These are phyloP conservation scores for Halcyon senegalensis DNA, from an alignment of 2,113 vertebrate genomes.

Conservation along the genomic window DNA sequence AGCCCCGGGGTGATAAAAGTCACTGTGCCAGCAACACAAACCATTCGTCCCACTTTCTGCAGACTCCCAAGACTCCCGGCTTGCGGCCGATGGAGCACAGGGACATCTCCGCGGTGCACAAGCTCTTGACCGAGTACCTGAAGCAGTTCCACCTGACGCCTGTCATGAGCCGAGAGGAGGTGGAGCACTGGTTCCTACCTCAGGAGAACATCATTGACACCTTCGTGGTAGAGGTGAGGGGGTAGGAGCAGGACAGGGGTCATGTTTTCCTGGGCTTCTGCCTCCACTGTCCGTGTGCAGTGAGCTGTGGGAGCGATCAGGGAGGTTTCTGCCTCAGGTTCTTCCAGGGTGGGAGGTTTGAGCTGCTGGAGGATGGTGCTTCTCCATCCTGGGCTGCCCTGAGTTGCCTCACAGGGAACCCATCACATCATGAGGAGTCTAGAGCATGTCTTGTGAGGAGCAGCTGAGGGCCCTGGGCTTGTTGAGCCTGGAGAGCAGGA, in stretches of 20 bases:
- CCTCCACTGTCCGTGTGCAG: accelerated
- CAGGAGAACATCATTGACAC: conserved; percentile 97
- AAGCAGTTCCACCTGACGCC: conserved; percentile 93
- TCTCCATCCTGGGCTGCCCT: not conserved
- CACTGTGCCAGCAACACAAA: accelerated
- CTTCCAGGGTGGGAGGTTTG: not conserved
- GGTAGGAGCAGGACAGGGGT: not conserved
- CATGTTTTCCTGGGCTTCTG: not conserved
- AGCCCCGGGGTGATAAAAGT: not conserved
- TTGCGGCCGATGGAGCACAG: conserved; percentile 90
- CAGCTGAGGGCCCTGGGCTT: not conserved
- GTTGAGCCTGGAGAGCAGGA: not conserved
- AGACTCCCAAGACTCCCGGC: conserved; percentile 89
- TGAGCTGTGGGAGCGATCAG: accelerated
- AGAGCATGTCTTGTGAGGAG: not conserved
- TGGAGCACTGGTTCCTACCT: conserved; percentile 95
- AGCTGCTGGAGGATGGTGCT: not conserved
- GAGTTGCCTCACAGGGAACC: not conserved
- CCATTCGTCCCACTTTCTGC: not conserved
- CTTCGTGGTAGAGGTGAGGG: conserved; percentile 91
- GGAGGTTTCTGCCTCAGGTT: not conserved
- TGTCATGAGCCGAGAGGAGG: conserved; percentile 89
- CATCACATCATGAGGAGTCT: not conserved
- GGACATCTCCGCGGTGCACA: conserved; percentile 88
- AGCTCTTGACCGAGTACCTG: conserved; percentile 88